These are phyloP conservation scores for Zaprionus obscuricornis DNA, from an alignment of 2,888 invertebrate genomes.

Conservation along the genomic window DNA sequence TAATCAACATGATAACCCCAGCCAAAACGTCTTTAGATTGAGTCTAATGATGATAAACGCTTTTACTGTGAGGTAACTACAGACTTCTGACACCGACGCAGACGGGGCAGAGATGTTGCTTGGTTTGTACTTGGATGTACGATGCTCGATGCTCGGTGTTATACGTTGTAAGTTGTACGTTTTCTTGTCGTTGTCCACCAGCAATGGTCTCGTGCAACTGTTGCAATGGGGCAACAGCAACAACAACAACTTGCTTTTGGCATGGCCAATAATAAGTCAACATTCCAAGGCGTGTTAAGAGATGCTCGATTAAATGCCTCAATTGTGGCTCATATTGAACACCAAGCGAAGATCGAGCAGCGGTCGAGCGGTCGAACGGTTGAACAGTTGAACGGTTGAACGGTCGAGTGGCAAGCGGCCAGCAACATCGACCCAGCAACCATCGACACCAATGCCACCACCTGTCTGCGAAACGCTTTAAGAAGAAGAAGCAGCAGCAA, in stretches of 20 bases:
- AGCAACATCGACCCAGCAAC: constrained; percentile 69
- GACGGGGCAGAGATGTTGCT: constrained; percentile 14
- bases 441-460: constrained; percentile 49
- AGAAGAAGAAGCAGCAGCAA: constrained; percentile 51
- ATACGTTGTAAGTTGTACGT: no score
- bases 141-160: no score
- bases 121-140: no score
- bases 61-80: constrained; percentile 79
- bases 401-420: constrained; percentile 42
- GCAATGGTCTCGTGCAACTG: constrained; percentile 10
- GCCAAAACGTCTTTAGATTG: constrained; percentile 83
- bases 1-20: constrained; percentile 83
- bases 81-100: constrained; percentile 77
- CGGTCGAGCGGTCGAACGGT: background rate
- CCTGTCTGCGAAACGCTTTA: constrained; percentile 67
- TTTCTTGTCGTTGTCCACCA: constrained; percentile 7
- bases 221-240: constrained; percentile 27
- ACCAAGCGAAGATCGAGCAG: constrained; percentile 49
- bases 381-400: constrained; percentile 17
- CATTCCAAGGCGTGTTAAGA: constrained; percentile 84
- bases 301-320: constrained; percentile 84
- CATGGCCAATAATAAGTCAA: constrained; percentile 79
- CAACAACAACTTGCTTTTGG: constrained; percentile 44
- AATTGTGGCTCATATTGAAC: constrained; percentile 79
- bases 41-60: constrained; percentile 83